Evolutionary conservation across 2,797 vertebrate species (phyloP), one percentile per base, ranked within the genome.

Genomic region (Coregonus suidteri): DNA sequence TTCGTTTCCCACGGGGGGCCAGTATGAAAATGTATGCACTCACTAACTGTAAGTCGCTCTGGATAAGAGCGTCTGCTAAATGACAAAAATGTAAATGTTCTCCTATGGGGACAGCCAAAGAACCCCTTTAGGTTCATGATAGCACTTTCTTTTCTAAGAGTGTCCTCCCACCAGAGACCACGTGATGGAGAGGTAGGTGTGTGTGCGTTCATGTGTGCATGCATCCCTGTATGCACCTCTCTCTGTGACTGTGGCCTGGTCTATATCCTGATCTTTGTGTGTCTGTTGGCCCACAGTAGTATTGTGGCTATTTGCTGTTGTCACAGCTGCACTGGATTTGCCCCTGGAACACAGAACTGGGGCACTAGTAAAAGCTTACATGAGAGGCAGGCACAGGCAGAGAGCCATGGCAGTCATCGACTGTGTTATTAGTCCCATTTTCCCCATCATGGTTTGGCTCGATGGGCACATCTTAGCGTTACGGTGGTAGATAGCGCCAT

Each of bases 241-340:
- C 20, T 62, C 31, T 59, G 59, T 54, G 72, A 75, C 65, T 54
- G 37, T 74, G 34, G 34, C 65, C 34, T 75, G n/a, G 76, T 73
- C 16, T 56, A 18, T 35, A 9, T 65, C 14, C 52, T 34, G n/a
- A 54, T 30, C 53, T 71, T 51, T 53, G 37, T 62, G 59, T 75
- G 72, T 75, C 41, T 64, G 35, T 78, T 73, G 62, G 65, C 71
- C 54, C 76, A 75, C 67, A 47, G n/a, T 69, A 75, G 70, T 56
- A 47, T 64, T 82, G 77, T 62, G 79, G 71, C 66, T 76, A 73
- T 79, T 75, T 37, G 56, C 76, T 83, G 81, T 75, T 75, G 77
- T 82, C 82, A 84, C 82, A 88, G 73, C 77, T 85, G 87, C 81
- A 72, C 79, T 72, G 65, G 75, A 77, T 81, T 79, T 79, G 70